Evolutionary conservation across 2,888 invertebrate genomes (phyloP), one percentile per base, ranked within the genome.

Genomic region (Stomorhina lunata): DNA sequence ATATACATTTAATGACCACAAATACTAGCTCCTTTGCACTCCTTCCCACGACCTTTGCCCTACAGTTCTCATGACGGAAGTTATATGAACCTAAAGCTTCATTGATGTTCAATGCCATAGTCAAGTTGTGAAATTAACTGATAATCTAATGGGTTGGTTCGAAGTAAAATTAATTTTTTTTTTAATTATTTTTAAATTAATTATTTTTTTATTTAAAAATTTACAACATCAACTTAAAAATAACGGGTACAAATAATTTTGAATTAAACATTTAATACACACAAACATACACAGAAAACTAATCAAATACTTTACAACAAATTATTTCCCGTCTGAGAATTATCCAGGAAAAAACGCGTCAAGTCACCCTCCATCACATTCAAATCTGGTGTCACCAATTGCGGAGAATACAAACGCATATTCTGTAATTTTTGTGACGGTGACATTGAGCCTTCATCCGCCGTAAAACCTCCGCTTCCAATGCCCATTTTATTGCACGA

Each of bases 381-480:
- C 4, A 80, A 53, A 15, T 66, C 80, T 7, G 85, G 85, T 80
- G 76, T 66, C 27, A 76, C 57, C 65, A 86, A 76, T 73, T 87
- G 87, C 12, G 90, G 90, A 22, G 90, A 90, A 88, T 94, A 93
- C 61, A 94, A 91, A 84, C 93, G 93, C 84, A 94, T 91, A 84
- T 94, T 94, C 90, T 94, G 93, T 82, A 95, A 91, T 84, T 94
- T 93, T 86, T 93, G 92, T 32, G 94, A 93, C 9, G 95, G 94
- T 2, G 95, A 94, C 75, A 93, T 93, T 50, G 85, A 87, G 17
- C 86, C 88, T 68, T 87, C 80, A 37, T 88, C 88, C 1, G 59
- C 2, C 1, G 75, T 10, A 71, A 61, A 77, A 4, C 86, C 73
- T 57, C 87, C 87, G 29, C 87, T 86, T 61, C 88, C 88, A 76